phyloP scores from a whole-genome alignment of 1,140 invertebrate genomes.

The Oryctes rhinoceros region DNA sequence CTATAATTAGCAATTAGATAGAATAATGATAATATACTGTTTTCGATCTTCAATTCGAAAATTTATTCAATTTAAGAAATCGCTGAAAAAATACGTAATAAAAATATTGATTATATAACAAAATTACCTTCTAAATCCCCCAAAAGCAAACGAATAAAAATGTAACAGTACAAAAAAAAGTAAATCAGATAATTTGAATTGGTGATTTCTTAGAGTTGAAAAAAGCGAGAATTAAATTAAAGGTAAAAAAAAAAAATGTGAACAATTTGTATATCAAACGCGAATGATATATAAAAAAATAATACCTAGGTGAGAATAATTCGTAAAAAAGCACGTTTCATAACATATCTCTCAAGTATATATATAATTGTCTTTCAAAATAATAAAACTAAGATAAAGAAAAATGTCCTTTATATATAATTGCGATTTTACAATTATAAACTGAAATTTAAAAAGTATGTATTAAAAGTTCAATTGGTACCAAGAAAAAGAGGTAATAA shows the following conservation, averaged over 20 bases:
- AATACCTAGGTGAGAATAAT: background rate
- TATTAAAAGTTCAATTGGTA: background rate
- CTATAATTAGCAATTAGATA: slow-evolving; percentile 34
- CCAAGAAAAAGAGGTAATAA: background rate
- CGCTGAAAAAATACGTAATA: background rate
- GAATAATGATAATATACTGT: slow-evolving; percentile 1
- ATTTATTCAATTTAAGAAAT: background rate
- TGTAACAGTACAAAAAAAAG: background rate
- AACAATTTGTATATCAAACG: slow-evolving; percentile 17
- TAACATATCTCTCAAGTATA: slow-evolving; percentile 30
- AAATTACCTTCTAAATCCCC: background rate
- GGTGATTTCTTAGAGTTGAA: background rate
- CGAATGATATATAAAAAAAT: background rate
- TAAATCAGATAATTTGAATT: background rate
- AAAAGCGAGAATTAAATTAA: background rate
- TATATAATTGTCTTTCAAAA: slow-evolving; percentile 28
- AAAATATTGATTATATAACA: background rate
- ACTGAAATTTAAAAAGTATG: background rate
- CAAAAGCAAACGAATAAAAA: background rate
- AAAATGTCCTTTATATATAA: background rate
- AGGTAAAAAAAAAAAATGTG: background rate
- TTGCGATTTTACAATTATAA: background rate
- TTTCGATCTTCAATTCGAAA: background rate
- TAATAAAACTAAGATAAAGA: slow-evolving; percentile 1
- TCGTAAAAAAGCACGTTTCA: background rate